These are phyloP conservation scores for Globicephala melas DNA, from an alignment of 2,113 vertebrate species.

Conservation along the genomic window DNA sequence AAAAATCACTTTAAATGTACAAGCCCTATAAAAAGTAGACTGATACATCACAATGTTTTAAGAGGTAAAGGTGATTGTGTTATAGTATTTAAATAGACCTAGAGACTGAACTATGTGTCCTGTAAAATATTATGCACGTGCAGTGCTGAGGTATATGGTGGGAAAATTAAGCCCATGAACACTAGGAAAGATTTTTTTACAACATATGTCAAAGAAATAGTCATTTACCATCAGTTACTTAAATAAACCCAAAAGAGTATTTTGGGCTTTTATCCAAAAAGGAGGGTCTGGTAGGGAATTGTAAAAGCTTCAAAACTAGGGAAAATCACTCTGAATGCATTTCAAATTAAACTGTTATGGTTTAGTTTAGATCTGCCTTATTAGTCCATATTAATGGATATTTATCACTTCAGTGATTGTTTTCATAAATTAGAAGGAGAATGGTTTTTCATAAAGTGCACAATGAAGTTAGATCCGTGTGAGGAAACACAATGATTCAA, in stretches of 20 bases:
- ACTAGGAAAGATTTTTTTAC: constrained; percentile 17
- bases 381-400: constrained; percentile 23
- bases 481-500: neutral
- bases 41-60: neutral
- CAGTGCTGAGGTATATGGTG: neutral
- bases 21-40: neutral
- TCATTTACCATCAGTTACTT: constrained; percentile 25
- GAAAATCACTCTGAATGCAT: constrained; percentile 4
- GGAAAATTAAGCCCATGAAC: neutral
- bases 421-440: constrained; percentile 10
- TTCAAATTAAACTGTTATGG: constrained; percentile 13
- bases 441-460: neutral
- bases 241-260: constrained; percentile 35
- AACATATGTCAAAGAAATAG: constrained; percentile 2
- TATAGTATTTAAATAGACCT: neutral
- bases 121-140: neutral
- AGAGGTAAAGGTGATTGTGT: neutral
- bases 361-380: constrained; percentile 38
- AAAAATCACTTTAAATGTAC: neutral
- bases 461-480: neutral
- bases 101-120: neutral
- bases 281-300: constrained; percentile 17
- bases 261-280: constrained; percentile 38
- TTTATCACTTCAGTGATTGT: neutral
- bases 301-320: constrained; percentile 25